A percentile compares a stretch with the other conserved stretches of the same genome.
These are phyloP conservation scores for Acyrthosiphon pisum DNA, from an alignment of 1,140 invertebrate species.

Conservation along the genomic window DNA sequence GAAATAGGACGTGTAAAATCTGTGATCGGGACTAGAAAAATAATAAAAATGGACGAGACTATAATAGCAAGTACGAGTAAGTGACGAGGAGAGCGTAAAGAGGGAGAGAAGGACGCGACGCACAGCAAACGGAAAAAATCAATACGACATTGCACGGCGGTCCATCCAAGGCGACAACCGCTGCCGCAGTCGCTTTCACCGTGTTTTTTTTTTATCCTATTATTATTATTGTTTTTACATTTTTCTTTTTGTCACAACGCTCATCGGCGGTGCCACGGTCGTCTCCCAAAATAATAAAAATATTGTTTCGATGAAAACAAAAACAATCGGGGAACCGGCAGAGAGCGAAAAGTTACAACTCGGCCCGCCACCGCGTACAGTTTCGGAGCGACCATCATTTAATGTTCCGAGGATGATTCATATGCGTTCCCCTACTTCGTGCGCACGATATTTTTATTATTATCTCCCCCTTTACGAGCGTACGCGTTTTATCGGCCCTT, in stretches of 20 bases:
- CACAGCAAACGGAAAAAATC: background rate
- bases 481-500: background rate
- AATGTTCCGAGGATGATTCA: conserved; percentile 5
- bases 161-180: background rate
- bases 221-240: background rate
- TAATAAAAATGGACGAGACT: background rate
- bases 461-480: conserved; percentile 5
- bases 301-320: background rate
- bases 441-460: conserved; percentile 10
- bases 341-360: background rate
- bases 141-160: background rate
- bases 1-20: background rate
- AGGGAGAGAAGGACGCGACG: background rate
- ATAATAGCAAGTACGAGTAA: background rate
- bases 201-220: background rate
- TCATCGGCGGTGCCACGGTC: background rate
- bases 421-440: background rate
- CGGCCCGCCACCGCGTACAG: no score
- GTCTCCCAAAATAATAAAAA: background rate
- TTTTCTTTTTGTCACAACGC: background rate
- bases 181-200: background rate
- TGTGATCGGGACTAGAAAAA: background rate
- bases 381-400: background rate
- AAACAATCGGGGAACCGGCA: background rate
- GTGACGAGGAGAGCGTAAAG: background rate